These are phyloP conservation scores for Catalaphyllia jardinei DNA, from an alignment of 64 coral and sea anemone genomes.

Conservation along the genomic window DNA sequence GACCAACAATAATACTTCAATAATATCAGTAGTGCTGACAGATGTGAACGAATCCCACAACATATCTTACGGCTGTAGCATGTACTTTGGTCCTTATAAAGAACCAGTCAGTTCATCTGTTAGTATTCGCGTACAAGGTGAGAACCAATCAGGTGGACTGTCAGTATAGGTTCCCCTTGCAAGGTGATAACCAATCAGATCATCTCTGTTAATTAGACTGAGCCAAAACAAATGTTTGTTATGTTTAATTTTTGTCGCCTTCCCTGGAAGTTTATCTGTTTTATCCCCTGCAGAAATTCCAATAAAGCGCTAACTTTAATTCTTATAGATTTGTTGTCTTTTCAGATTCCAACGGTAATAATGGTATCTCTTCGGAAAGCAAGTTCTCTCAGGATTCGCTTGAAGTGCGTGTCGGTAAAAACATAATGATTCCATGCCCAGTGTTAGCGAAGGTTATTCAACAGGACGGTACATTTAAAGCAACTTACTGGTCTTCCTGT, in stretches of 20 bases:
- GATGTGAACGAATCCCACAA: slow-evolving; percentile 7
- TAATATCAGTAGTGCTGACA: background rate
- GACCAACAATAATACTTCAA: background rate
- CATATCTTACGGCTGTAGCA: background rate
- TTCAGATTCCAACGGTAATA: background rate
- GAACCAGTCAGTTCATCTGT: background rate
- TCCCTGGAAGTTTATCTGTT: too few relatives aligned
- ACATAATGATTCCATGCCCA: background rate
- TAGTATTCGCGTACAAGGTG: background rate
- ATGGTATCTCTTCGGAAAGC: background rate
- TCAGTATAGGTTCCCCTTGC: too few relatives aligned
- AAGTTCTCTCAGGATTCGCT: background rate
- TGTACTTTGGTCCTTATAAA: background rate
- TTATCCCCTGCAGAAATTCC: too few relatives aligned
- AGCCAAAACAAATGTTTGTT: too few relatives aligned
- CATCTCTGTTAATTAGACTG: too few relatives aligned
- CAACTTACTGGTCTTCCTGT: background rate
- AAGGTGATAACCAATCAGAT: too few relatives aligned
- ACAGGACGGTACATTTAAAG: background rate
- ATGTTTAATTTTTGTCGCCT: too few relatives aligned
- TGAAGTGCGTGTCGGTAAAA: background rate
- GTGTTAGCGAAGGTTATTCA: slow-evolving; percentile 8
- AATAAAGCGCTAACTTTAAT: too few relatives aligned
- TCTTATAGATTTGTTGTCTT: background rate
- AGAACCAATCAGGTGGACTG: background rate